These are phyloP conservation scores for Teleopsis dalmanni DNA, from an alignment of 1,140 invertebrate species.

Conservation along the genomic window DNA sequence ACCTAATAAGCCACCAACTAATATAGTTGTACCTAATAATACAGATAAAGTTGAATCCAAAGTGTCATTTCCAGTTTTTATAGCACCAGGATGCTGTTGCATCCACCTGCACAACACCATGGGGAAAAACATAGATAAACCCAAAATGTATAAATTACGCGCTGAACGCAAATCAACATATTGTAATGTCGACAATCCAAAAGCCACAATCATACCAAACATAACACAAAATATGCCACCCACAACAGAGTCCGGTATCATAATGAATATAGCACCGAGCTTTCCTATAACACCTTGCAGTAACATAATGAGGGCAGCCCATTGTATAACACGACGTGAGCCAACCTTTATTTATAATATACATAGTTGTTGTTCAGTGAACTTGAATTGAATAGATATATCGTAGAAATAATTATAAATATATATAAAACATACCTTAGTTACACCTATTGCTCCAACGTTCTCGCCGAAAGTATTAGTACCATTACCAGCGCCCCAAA, in stretches of 20 bases:
- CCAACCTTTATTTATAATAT: conserved; percentile 56
- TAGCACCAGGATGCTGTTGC: conserved; percentile 54
- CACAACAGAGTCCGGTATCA: conserved; percentile 82
- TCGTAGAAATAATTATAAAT: background rate
- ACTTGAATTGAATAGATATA: no score
- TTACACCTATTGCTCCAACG: conserved; percentile 78
- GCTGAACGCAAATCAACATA: conserved; percentile 75
- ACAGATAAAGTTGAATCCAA: conserved; percentile 70
- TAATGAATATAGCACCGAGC: conserved; percentile 77
- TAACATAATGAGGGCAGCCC: conserved; percentile 69
- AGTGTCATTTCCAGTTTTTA: conserved; percentile 62
- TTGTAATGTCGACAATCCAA: conserved; percentile 75
- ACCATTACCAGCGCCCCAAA: conserved; percentile 77
- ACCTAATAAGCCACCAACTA: conserved; percentile 71
- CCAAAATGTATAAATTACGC: conserved; percentile 80
- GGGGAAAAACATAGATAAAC: conserved; percentile 78
- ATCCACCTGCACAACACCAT: conserved; percentile 74
- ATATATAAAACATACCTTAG: conserved; percentile 53
- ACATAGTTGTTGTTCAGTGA: no score
- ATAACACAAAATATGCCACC: conserved; percentile 81
- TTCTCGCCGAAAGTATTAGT: conserved; percentile 86
- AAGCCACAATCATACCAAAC: conserved; percentile 79
- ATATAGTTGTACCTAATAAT: conserved; percentile 73
- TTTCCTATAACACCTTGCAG: conserved; percentile 73
- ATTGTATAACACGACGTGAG: conserved; percentile 77